phyloP scores from a whole-genome alignment of 2,888 invertebrate genomes.

The Chironomus tentans region DNA sequence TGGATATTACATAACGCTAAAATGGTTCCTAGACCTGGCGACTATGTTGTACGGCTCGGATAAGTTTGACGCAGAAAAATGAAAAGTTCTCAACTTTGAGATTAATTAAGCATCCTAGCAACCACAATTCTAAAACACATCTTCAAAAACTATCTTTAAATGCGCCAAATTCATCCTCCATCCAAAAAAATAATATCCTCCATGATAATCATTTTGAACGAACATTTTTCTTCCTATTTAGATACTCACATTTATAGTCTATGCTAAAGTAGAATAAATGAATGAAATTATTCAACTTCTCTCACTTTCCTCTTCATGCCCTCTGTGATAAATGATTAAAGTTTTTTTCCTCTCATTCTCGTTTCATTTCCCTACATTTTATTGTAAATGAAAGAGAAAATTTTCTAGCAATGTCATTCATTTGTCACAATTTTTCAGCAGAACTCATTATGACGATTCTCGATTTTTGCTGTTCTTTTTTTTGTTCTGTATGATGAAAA shows the following conservation, averaged over 20 bases:
- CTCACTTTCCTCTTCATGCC: neutral
- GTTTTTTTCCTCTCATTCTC: neutral
- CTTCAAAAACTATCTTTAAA: no score
- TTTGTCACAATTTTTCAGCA: neutral
- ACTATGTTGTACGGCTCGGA: no score
- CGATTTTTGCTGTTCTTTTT: neutral
- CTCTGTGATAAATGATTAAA: conserved; percentile 13
- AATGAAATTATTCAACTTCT: neutral
- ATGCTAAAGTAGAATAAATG: neutral
- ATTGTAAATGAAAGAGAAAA: conserved; percentile 2
- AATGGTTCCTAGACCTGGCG: no score
- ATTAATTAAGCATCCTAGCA: no score
- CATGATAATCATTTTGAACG: no score
- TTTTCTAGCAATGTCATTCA: neutral
- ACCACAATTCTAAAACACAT: no score
- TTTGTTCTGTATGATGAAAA: neutral
- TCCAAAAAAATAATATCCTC: no score
- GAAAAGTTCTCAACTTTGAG: no score
- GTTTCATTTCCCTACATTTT: neutral
- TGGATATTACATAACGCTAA: no score
- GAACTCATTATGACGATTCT: neutral
- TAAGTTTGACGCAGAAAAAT: no score
- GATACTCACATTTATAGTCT: neutral
- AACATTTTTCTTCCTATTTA: neutral
- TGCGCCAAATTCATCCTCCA: no score